Evolutionary conservation across 1,140 invertebrate species (phyloP), one percentile per base, ranked within the genome.

Genomic region (Carcinoscorpius rotundicauda): DNA sequence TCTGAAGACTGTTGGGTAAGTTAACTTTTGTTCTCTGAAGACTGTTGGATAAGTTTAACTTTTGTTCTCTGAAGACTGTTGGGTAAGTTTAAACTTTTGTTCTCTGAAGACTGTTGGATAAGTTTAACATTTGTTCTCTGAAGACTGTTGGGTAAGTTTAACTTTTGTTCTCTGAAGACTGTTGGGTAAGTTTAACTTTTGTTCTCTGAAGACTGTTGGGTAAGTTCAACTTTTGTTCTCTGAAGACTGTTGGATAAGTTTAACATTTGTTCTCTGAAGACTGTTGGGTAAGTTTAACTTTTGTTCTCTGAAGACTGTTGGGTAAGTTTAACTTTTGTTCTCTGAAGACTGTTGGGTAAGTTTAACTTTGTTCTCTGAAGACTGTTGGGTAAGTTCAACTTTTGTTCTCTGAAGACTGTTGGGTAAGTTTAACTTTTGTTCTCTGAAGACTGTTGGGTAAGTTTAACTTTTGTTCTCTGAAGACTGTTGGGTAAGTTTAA

Each of bases 211-310:
- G n/a, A n/a, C n/a, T n/a, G n/a, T n/a, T 74, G 9, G 72, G 73
- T 71, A 65, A 67, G 67, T 64, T 11, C n/a, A 29, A 29, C 29
- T 29, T 29, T 29, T 29, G 29, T 29, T 29, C n/a, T n/a, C n/a
- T n/a, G n/a, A n/a, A n/a, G n/a, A n/a, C n/a, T n/a, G n/a, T n/a
- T 74, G 9, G 72, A 72, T 71, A 65, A 67, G 67, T 64, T 11
- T 61, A 29, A 29, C 29, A 1, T 29, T 29, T 29, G 29, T 29
- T 29, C n/a, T n/a, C n/a, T n/a, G n/a, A n/a, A n/a, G n/a, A n/a
- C n/a, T n/a, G n/a, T n/a, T 74, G 9, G 72, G 73, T 71, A 65
- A 67, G 67, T 64, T 11, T 61, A 29, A 29, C 29, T 29, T 29
- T 29, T 29, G 29, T 29, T 29, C n/a, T n/a, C n/a, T n/a, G n/a